These are phyloP conservation scores for Champsocephalus esox DNA, from an alignment of 2,797 vertebrate species.

Conservation along the genomic window DNA sequence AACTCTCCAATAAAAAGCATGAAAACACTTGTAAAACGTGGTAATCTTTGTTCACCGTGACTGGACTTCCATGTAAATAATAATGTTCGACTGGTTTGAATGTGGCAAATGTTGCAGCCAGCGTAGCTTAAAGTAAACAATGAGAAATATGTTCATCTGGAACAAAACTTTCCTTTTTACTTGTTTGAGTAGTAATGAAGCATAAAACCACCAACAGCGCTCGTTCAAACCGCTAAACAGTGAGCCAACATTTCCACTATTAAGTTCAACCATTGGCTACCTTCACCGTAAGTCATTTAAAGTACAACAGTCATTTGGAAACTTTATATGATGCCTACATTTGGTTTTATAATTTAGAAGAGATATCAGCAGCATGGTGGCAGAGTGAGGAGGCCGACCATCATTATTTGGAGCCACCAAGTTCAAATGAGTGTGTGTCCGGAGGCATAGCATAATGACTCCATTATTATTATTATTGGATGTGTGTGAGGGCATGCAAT, in stretches of 20 bases:
- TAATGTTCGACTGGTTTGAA: conserved; percentile 23
- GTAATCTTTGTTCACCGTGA: conserved; percentile 4
- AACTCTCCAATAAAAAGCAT: background rate
- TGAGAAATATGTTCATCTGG: conserved; percentile 46
- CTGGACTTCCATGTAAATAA: conserved; percentile 14
- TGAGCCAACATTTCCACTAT: conserved; percentile 62
- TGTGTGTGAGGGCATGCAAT: conserved; percentile 42
- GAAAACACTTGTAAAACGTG: background rate
- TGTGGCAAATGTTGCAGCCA: conserved; percentile 17
- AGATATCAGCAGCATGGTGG: conserved; percentile 23
- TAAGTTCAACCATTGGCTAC: conserved; percentile 22
- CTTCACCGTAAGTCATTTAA: conserved; percentile 41
- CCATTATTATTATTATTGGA: conserved; percentile 35
- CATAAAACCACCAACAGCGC: conserved; percentile 44
- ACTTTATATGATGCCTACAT: conserved; percentile 24
- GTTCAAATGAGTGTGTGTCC: background rate
- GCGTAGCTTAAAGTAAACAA: conserved; percentile 30
- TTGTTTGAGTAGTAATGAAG: conserved; percentile 55
- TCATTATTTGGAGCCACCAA: background rate
- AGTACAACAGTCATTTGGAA: conserved; percentile 40
- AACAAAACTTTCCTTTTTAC: conserved; percentile 41
- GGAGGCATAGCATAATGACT: conserved; percentile 18
- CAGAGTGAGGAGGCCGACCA: background rate
- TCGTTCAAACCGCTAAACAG: conserved; percentile 23
- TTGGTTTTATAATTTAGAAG: conserved; percentile 13